Base-by-base conservation (phyloP, 2,113 vertebrate species). In the Gila orcuttii region DNA sequence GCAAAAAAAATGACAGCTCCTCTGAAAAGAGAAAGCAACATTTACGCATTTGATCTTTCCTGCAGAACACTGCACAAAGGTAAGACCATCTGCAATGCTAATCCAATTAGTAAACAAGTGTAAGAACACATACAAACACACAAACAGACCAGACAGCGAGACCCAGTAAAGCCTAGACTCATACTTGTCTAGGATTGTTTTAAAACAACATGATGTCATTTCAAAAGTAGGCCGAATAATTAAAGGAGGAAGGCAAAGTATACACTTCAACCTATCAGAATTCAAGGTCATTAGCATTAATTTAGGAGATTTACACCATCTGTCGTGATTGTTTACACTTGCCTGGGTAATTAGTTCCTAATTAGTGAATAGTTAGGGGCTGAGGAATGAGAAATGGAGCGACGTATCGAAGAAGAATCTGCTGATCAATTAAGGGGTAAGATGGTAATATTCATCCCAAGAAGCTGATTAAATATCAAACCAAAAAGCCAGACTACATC, bases 261-360 rank as follows among this genome's bases (percentile, higher is more conserved):
- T 25, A 52, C 10, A 52, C 39, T 66, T 79, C 84, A 66, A 47
- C 74, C 8, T 59, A 33, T 79, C 62, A 50, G 64, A 79, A 93
- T 92, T 83, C 92, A 93, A 94, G 97, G 96, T 96, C 96, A 95
- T 96, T 95, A 95, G 88, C 64, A 92, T 92, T 95, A 93, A 95
- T 95, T 93, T 93, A 42, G 19, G 86, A 85, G 60, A 47, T 89
- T 94, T 93, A 92, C 92, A 92, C 95, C 96, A 96, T 97, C 96
- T 97, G 97, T 90, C 95, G 93, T 93, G 94, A 95, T 94, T 97
- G 95, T 96, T 96, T 96, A 96, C 95, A 96, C 96, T 95, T 94
- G 95, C 91, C 94, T 95, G 87, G 94, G 95, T 97, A 96, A 97
- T 97, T 96, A 97, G 93, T 93, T 93, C 91, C 95, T 97, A 97